These are phyloP conservation scores for Cydia pomonella DNA, from an alignment of 1,140 invertebrate species.

Conservation along the genomic window DNA sequence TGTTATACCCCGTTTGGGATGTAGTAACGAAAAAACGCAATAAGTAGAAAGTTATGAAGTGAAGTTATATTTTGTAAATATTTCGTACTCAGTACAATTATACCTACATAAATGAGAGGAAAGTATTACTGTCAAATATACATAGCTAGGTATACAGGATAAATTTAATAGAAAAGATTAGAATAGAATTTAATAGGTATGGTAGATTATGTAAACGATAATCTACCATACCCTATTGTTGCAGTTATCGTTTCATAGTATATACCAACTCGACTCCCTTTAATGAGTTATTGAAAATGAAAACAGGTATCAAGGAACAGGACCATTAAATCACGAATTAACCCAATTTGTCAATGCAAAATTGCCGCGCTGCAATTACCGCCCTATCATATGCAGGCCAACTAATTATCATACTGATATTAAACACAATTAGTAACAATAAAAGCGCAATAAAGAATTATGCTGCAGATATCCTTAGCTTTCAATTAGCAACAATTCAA, in stretches of 20 bases:
- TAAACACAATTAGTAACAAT: conserved; percentile 49
- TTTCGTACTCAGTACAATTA: too few species aligned
- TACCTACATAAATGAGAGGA: too few species aligned
- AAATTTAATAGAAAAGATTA: too few species aligned
- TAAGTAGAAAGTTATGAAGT: too few species aligned
- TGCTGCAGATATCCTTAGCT: conserved; percentile 49
- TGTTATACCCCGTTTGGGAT: neutral
- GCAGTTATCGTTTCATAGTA: neutral
- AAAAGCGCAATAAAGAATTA: conserved; percentile 46
- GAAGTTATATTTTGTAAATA: too few species aligned
- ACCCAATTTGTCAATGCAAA: conserved; percentile 32
- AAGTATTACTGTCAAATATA: too few species aligned
- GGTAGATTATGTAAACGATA: too few species aligned
- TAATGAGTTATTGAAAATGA: conserved; percentile 1
- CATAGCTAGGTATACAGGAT: too few species aligned
- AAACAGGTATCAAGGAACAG: neutral
- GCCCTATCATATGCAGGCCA: conserved; percentile 33
- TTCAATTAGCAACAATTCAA: conserved; percentile 42
- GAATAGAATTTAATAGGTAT: too few species aligned
- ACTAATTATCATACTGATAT: conserved; percentile 42
- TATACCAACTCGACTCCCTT: neutral
- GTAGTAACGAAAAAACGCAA: too few species aligned
- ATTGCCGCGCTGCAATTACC: conserved; percentile 15
- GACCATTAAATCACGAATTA: conserved; percentile 20
- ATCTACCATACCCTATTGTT: neutral